Evolutionary conservation across 2,888 invertebrate species (phyloP).

Genomic region (Lordiphosa fenestrarum): DNA sequence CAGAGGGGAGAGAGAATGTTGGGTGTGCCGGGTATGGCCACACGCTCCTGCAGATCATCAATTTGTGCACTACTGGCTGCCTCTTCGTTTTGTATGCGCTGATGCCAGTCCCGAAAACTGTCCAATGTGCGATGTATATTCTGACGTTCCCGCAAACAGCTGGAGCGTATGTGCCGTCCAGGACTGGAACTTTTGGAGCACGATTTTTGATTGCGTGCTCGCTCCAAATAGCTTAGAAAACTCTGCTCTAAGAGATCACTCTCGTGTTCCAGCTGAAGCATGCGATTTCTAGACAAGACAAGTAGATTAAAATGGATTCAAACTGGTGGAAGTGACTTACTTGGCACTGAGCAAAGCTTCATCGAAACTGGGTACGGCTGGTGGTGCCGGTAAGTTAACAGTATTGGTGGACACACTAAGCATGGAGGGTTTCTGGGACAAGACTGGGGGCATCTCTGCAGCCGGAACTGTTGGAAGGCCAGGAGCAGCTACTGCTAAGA

Average conservation of each 20-base stretch:
- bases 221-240: conserved; percentile 73
- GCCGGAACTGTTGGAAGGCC: neutral
- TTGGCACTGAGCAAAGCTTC: conserved; percentile 49
- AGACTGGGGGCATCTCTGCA: neutral
- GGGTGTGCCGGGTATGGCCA: neutral
- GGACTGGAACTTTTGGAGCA: neutral
- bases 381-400: neutral
- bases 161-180: conserved; percentile 30
- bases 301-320: neutral
- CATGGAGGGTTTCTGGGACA: conserved; percentile 9
- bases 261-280: conserved; percentile 77
- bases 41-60: conserved; percentile 4
- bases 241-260: conserved; percentile 76
- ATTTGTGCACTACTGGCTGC: neutral
- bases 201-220: conserved; percentile 46
- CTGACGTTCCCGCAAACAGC: conserved; percentile 42
- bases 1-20: conserved; percentile 14
- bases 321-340: conserved; percentile 16
- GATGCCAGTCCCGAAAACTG: conserved; percentile 37
- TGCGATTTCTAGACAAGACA: conserved; percentile 62
- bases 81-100: conserved; percentile 26
- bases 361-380: conserved; percentile 34
- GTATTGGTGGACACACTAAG: conserved; percentile 41
- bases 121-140: conserved; percentile 40
- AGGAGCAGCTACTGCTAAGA: conserved; percentile 7